These are phyloP conservation scores for Oeneis ivallda DNA, from an alignment of 2,888 invertebrate species.

Conservation along the genomic window DNA sequence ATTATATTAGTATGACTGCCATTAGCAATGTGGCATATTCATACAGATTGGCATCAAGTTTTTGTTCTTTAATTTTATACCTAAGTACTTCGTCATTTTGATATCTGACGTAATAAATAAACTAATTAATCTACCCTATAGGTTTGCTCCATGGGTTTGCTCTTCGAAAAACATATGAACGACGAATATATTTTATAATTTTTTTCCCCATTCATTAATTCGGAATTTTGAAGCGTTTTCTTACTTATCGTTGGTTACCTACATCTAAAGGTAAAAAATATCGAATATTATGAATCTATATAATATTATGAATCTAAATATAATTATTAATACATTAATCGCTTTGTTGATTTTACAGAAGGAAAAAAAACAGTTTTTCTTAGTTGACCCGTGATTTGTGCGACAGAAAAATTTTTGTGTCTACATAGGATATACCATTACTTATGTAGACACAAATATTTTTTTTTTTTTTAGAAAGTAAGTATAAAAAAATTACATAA, in stretches of 20 bases:
- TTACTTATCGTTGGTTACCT: background rate
- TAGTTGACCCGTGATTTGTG: background rate
- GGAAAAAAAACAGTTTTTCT: background rate
- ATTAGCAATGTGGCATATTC: background rate
- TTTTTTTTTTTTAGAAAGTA: no score
- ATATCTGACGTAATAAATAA: background rate
- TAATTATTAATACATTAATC: no score
- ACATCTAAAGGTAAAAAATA: background rate
- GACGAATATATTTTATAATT: background rate
- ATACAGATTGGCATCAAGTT: background rate
- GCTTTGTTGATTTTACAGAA: no score
- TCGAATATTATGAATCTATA: no score
- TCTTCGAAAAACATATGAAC: background rate
- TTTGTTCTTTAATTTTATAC: background rate
- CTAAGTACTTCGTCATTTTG: no score
- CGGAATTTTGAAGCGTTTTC: conserved; percentile 21
- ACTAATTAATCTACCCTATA: background rate
- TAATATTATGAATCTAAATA: no score
- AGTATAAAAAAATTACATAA: no score
- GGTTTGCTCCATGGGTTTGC: background rate
- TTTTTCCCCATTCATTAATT: conserved; percentile 8
- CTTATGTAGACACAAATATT: no score
- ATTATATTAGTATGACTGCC: background rate
- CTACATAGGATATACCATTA: no score
- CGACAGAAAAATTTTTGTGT: background rate